Evolutionary conservation across 1,140 invertebrate genomes (phyloP), one percentile per base, ranked within the genome.

Genomic region (Orussus abietinus): DNA sequence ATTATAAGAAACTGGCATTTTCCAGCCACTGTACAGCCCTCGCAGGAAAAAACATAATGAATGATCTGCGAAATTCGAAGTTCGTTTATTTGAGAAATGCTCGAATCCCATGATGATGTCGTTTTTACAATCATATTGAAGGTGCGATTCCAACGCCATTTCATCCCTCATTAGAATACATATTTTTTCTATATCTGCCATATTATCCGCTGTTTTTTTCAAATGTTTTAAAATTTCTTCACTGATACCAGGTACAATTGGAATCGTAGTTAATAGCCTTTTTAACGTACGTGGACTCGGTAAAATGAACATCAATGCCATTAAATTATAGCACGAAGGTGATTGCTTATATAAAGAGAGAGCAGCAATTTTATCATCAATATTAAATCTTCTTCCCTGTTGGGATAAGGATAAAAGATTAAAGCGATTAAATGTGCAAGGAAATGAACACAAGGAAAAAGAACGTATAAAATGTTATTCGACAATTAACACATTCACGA

Each of bases 41-140:
- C 45, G 22, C 11, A 56, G 4, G 48, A 56, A 49, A 44, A 59
- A 59, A 19, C 51, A 46, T 2, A 51, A 14, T 14, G 43, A 53
- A 41, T 59, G 48, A 19, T 59, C 42, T 6, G 53, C 47, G n/a
- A 53, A 13, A 17, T 33, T 15, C 2, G 7, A 5, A 15, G 12
- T 47, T 33, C 48, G 12, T 12, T 19, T 17, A 3, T 10, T 28
- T 4, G 51, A 53, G 42, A 33, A 49, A 25, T 59, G 46, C 37
- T 53, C 51, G 6, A 44, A 42, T 9, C 56, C 53, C 19, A 37
- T 21, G 14, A 56, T 45, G 14, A 15, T n/a, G 28, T 58, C 30
- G 5, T 7, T 9, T 29, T 30, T 29, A 42, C 11, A n/a, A 38
- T 34, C 31, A 19, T 34, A 53, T n/a, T 21, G 1, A 30, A 53